phyloP scores from a whole-genome alignment of 2,797 vertebrate genomes.

The Rhyacichthys aspro region DNA sequence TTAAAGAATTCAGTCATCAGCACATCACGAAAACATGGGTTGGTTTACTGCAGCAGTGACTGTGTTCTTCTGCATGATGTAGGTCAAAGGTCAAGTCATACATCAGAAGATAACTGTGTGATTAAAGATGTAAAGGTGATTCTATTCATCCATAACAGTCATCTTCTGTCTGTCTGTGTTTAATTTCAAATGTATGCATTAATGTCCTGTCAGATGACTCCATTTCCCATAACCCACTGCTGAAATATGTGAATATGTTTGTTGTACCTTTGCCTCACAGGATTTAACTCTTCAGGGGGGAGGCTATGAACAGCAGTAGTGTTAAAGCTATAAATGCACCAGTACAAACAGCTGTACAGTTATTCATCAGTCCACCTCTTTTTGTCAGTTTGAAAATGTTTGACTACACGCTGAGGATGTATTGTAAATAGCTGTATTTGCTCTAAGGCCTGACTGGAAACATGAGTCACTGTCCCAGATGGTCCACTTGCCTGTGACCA shows the following conservation, averaged over 20 bases:
- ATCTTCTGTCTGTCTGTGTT: conserved; percentile 1
- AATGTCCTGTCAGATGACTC: conserved; percentile 50
- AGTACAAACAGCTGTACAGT: neutral
- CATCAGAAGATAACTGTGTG: too few species aligned
- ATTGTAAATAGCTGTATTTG: conserved; percentile 26
- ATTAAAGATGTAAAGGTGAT: too few species aligned
- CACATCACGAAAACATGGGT: too few species aligned
- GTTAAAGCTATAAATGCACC: neutral
- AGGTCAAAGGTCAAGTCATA: neutral
- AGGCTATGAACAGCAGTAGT: neutral
- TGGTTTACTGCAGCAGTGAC: neutral
- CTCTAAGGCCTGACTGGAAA: conserved; percentile 27
- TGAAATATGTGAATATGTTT: conserved; percentile 7
- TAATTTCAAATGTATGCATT: conserved; percentile 44
- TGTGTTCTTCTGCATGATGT: neutral
- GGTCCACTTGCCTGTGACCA: conserved; percentile 12
- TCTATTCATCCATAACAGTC: too few species aligned
- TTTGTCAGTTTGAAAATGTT: neutral
- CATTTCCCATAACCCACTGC: conserved; percentile 26
- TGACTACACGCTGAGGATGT: conserved; percentile 13
- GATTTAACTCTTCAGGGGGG: conserved; percentile 15
- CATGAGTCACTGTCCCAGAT: conserved; percentile 40
- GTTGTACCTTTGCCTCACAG: conserved; percentile 10
- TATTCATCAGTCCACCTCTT: neutral
- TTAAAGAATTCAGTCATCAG: too few species aligned